Evolutionary conservation across 2,797 vertebrate species (phyloP).

Genomic region (Poecilia velifera): DNA sequence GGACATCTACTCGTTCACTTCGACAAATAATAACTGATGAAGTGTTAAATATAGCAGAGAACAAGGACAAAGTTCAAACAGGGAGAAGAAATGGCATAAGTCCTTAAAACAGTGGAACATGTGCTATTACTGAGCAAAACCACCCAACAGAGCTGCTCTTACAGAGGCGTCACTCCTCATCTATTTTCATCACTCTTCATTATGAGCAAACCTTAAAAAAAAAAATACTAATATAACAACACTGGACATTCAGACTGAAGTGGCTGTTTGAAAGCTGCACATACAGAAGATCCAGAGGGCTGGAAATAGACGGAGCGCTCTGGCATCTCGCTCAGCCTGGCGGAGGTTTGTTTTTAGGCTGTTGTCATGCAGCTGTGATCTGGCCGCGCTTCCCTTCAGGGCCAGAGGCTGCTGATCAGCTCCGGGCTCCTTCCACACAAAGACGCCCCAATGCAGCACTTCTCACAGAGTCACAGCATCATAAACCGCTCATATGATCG

Average conservation of each 20-base stretch:
- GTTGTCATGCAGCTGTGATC: slow-evolving; percentile 29
- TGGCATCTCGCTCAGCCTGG: not conserved
- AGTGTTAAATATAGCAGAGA: not conserved
- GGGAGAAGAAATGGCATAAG: not conserved
- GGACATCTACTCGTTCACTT: not conserved
- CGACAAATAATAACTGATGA: not conserved
- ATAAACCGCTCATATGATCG: slow-evolving; percentile 18
- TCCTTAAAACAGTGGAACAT: not conserved
- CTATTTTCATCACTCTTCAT: slow-evolving; percentile 4
- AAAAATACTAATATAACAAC: not conserved
- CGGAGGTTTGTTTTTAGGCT: slow-evolving; percentile 13
- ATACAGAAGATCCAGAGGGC: not conserved
- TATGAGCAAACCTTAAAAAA: slow-evolving; percentile 3
- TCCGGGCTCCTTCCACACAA: slow-evolving; percentile 10
- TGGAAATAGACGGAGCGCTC: not conserved
- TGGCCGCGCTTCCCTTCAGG: slow-evolving; percentile 12
- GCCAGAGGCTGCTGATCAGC: slow-evolving; percentile 2
- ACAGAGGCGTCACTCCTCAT: slow-evolving; percentile 6
- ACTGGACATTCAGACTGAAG: slow-evolving; percentile 7
- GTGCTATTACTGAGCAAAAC: not conserved
- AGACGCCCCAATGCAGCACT: slow-evolving; percentile 1
- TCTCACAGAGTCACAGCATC: not conserved
- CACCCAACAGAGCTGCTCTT: not conserved
- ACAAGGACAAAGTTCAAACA: not conserved
- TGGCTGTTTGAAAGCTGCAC: not conserved